phyloP scores from a whole-genome alignment of 2,113 vertebrate species.

The Sinocyclocheilus maitianheensis region DNA sequence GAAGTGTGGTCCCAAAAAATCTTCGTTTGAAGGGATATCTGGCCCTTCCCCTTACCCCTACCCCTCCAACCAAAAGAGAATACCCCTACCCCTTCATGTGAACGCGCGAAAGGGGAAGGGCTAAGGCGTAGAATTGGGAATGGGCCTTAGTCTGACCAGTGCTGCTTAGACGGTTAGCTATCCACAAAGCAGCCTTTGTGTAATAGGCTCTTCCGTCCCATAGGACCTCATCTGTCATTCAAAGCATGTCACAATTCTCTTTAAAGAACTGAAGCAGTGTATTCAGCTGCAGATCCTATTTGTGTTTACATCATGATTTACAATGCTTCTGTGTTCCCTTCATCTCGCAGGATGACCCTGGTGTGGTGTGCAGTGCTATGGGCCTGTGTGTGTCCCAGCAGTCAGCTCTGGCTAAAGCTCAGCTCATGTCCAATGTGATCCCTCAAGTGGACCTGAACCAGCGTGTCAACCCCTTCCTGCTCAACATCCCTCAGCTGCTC shows the following conservation, averaged over 20 bases:
- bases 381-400: constrained; percentile 85
- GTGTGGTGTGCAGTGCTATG: constrained; percentile 81
- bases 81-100: too few species aligned
- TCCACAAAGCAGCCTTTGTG: not conserved
- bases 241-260: not conserved
- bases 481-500: constrained; percentile 90
- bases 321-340: not conserved
- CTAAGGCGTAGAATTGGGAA: too few species aligned
- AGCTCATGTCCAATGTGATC: constrained; percentile 89
- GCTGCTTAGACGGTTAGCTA: not conserved
- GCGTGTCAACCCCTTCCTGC: constrained; percentile 80
- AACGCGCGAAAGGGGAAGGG: too few species aligned
- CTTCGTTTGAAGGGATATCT: too few species aligned
- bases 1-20: too few species aligned
- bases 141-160: too few species aligned
- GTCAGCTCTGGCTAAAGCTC: constrained; percentile 79
- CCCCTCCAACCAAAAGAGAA: too few species aligned
- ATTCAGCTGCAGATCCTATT: constrained; percentile 50
- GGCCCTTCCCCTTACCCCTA: too few species aligned
- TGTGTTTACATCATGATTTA: not conserved
- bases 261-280: constrained; percentile 46
- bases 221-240: not conserved
- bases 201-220: not conserved
- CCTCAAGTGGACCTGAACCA: constrained; percentile 82
- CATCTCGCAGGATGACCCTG: constrained; percentile 77